phyloP scores from a whole-genome alignment of 37 sponge, comb jelly and placozoan genomes.

The Chondrilla cf. caribensis region DNA sequence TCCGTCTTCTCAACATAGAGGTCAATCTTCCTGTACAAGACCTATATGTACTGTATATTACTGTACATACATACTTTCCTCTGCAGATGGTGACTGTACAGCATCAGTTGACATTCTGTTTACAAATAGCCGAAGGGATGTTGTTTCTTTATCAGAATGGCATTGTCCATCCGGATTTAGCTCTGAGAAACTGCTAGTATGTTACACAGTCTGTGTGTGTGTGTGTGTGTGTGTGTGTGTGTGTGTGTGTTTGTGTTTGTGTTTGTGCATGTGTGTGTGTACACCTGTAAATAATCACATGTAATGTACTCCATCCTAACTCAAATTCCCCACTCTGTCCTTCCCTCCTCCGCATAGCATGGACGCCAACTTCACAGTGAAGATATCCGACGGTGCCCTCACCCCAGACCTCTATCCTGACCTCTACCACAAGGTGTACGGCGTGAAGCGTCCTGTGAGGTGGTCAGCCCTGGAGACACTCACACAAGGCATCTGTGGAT shows the following conservation, averaged over 20 bases:
- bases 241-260: not conserved
- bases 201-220: constrained; percentile 24
- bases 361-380: constrained; percentile 59
- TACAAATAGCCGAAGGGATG: constrained; percentile 63
- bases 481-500: constrained; percentile 59
- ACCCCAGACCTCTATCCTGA: constrained; percentile 57
- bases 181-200: constrained; percentile 76
- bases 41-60: too few species aligned
- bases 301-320: too few species aligned
- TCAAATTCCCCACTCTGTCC: too few species aligned
- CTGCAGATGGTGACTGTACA: constrained; percentile 41
- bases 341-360: constrained; percentile 29
- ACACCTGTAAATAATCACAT: not conserved
- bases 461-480: constrained; percentile 82
- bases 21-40: too few species aligned
- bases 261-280: constrained; percentile 6
- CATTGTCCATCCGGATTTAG: constrained; percentile 74
- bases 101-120: constrained; percentile 33
- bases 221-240: constrained; percentile 10
- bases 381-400: constrained; percentile 57
- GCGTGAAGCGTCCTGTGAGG: constrained; percentile 63
- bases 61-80: too few species aligned
- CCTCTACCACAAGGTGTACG: constrained; percentile 50
- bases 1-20: too few species aligned
- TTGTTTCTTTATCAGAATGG: constrained; percentile 47